phyloP scores from a whole-genome alignment of 2,888 invertebrate species.

The Eupithecia centaureata region DNA sequence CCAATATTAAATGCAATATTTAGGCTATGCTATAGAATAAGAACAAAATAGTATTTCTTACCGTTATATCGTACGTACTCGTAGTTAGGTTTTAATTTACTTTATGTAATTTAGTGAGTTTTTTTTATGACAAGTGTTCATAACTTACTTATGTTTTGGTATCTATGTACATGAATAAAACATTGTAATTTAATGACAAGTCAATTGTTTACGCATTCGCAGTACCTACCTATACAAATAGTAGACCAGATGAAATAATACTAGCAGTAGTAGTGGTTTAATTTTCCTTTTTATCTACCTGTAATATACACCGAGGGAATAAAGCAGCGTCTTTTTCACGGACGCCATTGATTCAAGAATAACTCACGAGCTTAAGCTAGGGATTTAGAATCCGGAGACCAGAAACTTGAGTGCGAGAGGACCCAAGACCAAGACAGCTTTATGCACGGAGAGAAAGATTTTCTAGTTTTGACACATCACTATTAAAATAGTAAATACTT shows the following conservation, averaged over 20 bases:
- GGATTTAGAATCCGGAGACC: no score
- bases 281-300: not conserved
- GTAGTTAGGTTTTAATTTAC: conserved; percentile 43
- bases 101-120: conserved; percentile 52
- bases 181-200: conserved; percentile 13
- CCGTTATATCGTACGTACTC: conserved; percentile 40
- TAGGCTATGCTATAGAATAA: conserved; percentile 63
- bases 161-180: conserved; percentile 42
- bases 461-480: no score
- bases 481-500: no score
- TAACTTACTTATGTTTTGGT: conserved; percentile 67
- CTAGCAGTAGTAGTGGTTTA: no score
- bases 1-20: conserved; percentile 45
- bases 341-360: no score
- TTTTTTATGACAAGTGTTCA: conserved; percentile 57
- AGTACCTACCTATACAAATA: not conserved
- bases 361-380: no score
- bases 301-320: no score
- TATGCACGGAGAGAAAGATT: no score
- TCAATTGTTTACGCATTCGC: not conserved
- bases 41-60: conserved; percentile 71
- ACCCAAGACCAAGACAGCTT: no score
- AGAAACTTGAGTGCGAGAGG: no score
- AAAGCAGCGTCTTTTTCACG: no score
- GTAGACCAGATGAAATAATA: no score